These are phyloP conservation scores for Elmis aenea DNA, from an alignment of 2,888 invertebrate species.

Conservation along the genomic window DNA sequence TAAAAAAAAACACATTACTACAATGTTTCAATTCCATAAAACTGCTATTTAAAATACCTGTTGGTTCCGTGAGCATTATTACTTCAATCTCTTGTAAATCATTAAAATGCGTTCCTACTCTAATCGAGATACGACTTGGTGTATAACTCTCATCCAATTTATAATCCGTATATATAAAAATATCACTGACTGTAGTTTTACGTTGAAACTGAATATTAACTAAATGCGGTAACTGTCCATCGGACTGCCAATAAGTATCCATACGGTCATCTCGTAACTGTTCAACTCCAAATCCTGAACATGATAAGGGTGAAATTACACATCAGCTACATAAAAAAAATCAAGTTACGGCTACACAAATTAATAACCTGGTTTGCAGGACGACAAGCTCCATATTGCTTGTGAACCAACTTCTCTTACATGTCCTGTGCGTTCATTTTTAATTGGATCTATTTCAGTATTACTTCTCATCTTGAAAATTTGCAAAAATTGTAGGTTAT, in stretches of 20 bases:
- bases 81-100: slow-evolving; percentile 95
- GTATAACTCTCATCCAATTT: slow-evolving; percentile 99
- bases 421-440: slow-evolving; percentile 41
- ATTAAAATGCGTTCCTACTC: slow-evolving; percentile 94
- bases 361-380: slow-evolving; percentile 95
- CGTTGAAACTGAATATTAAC: slow-evolving; percentile 95
- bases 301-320: too few relatives aligned
- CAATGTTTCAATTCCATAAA: slow-evolving; percentile 3
- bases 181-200: slow-evolving; percentile 91
- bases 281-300: slow-evolving; percentile 91
- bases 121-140: slow-evolving; percentile 87
- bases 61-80: slow-evolving; percentile 88
- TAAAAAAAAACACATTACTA: slow-evolving; percentile 33
- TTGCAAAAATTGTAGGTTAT: too few relatives aligned
- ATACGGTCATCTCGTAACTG: slow-evolving; percentile 91
- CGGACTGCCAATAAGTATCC: slow-evolving; percentile 99
- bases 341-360: too few relatives aligned
- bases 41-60: slow-evolving; percentile 48
- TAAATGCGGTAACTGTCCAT: slow-evolving; percentile 95
- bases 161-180: slow-evolving; percentile 96
- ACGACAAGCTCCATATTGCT: slow-evolving; percentile 95
- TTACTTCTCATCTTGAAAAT: too few relatives aligned
- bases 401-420: slow-evolving; percentile 45
- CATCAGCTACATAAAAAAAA: too few relatives aligned
- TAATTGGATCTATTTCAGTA: slow-evolving; percentile 54